Evolutionary conservation across 2,113 vertebrate species (phyloP), one percentile per base, ranked within the genome.

Genomic region (Salminus brasiliensis): DNA sequence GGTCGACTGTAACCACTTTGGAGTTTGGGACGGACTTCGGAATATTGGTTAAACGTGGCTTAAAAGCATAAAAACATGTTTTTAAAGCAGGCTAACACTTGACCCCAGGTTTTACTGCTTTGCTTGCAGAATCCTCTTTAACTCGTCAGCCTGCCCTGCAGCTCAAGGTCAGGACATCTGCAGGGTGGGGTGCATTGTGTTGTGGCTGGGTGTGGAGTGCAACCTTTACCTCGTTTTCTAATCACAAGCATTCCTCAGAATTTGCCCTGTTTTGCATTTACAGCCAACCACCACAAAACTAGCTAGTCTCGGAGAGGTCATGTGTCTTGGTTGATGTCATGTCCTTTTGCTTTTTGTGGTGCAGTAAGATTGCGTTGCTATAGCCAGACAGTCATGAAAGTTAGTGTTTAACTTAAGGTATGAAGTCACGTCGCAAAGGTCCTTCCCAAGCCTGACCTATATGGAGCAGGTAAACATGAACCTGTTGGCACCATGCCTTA

Each of bases 371-470:
- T 18, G n/a, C n/a, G 10, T 47, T 10, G 25, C 29, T 66, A 75
- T 23, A 62, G 23, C 30, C 32, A 62, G 25, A 57, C 36, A 59
- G 18, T 21, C 53, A 25, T 36, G 21, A 76, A 66, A 4, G 30
- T 57, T 67, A 47, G n/a, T 66, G 29, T 71, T 76, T 75, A 62
- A 70, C 55, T 57, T 57, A 23, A 41, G 11, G 15, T 52, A 62
- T 81, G 21, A 66, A 57, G 39, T 67, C 36, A 74, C 36, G 52
- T 15, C 63, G 60, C n/a, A 49, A 18, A 69, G 15, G 15, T 49
- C 9, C 3, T 36, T 49, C 11, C n/a, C 9, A 55, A 25, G 16
- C 30, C 30, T 12, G 27, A 11, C 43, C 8, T 29, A n/a, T n/a
- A n/a, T n/a, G n/a, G n/a, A n/a, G n/a, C n/a, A n/a, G n/a, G n/a